phyloP scores from a whole-genome alignment of 1,140 invertebrate species.

The Bombyx mandarina region DNA sequence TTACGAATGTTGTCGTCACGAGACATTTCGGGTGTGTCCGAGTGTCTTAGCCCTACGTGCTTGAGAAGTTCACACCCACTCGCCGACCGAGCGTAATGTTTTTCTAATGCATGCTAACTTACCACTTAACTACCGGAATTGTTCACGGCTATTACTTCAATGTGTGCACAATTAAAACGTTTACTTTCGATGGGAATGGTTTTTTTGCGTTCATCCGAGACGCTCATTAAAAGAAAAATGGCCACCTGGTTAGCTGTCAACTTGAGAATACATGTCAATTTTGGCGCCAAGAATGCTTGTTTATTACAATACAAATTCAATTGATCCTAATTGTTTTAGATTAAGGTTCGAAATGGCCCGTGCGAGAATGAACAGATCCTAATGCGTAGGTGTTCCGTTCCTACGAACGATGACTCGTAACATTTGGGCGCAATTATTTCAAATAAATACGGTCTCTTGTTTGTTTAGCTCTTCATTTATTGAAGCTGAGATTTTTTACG shows the following conservation, averaged over 20 bases:
- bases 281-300: slow-evolving; percentile 41
- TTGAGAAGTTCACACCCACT: slow-evolving; percentile 47
- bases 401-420: slow-evolving; percentile 57
- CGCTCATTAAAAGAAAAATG: slow-evolving; percentile 33
- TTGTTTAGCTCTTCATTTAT: slow-evolving; percentile 68
- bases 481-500: slow-evolving; percentile 41
- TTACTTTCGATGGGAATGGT: background rate
- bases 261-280: slow-evolving; percentile 52
- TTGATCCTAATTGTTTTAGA: background rate
- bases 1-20: slow-evolving; percentile 47
- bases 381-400: slow-evolving; percentile 59
- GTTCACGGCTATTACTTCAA: background rate
- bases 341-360: slow-evolving; percentile 3
- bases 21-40: slow-evolving; percentile 44
- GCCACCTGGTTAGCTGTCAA: slow-evolving; percentile 53
- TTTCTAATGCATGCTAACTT: slow-evolving; percentile 21
- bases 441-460: slow-evolving; percentile 62
- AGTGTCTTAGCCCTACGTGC: slow-evolving; percentile 26
- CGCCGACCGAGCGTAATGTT: slow-evolving; percentile 32
- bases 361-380: slow-evolving; percentile 1
- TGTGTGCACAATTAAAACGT: background rate
- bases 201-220: background rate
- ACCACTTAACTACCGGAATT: slow-evolving; percentile 16
- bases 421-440: slow-evolving; percentile 55
- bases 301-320: slow-evolving; percentile 6